These are phyloP conservation scores for Zaprionus lineosus DNA, from an alignment of 2,888 invertebrate species.

Conservation along the genomic window DNA sequence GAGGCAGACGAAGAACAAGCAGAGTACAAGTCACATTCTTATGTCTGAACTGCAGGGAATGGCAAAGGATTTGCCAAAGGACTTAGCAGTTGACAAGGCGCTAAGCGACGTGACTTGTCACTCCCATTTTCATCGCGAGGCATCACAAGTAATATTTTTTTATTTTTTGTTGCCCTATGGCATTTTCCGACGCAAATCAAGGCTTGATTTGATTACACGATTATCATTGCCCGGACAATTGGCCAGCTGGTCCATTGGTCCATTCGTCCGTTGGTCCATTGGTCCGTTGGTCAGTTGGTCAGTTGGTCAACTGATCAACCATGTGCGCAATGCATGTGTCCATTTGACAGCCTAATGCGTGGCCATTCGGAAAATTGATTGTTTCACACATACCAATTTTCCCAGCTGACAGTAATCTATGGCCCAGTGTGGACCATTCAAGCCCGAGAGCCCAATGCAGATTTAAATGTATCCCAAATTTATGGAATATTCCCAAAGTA, in stretches of 20 bases:
- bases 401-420: constrained; percentile 17
- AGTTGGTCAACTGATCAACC: constrained; percentile 14
- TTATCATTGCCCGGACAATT: too few relatives aligned
- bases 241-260: too few relatives aligned
- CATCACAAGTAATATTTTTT: neutral
- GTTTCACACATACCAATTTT: constrained; percentile 39
- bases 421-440: too few relatives aligned
- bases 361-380: constrained; percentile 63
- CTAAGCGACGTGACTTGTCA: constrained; percentile 21
- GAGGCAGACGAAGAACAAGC: neutral
- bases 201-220: constrained; percentile 53
- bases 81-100: constrained; percentile 23
- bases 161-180: constrained; percentile 8
- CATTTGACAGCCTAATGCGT: constrained; percentile 57
- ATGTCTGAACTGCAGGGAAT: constrained; percentile 4
- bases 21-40: constrained; percentile 30
- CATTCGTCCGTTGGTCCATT: too few relatives aligned
- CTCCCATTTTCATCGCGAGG: neutral
- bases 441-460: too few relatives aligned
- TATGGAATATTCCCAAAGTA: too few relatives aligned
- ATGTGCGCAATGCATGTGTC: constrained; percentile 1
- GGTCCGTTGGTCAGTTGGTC: constrained; percentile 23
- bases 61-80: constrained; percentile 41
- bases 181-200: constrained; percentile 37
- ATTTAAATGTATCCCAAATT: too few relatives aligned